Evolutionary conservation across 2,888 invertebrate species (phyloP).

Genomic region (Calameuta idolon): DNA sequence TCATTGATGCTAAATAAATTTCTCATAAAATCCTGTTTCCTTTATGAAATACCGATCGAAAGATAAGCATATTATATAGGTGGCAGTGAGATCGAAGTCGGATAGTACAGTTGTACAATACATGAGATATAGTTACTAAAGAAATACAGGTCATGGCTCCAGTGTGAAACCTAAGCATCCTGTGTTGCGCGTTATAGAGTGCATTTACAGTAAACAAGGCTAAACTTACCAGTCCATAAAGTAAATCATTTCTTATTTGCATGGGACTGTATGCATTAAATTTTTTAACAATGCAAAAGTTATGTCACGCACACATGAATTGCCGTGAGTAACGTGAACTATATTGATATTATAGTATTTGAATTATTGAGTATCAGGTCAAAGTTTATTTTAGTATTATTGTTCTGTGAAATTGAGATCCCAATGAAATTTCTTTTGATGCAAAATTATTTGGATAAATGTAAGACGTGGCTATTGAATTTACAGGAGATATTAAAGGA

Average conservation of each 20-base stretch:
- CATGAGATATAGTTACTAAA: background rate
- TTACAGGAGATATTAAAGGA: conserved; percentile 89
- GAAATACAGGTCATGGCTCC: background rate
- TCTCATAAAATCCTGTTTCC: background rate
- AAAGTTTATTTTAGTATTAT: background rate
- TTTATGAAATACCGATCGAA: background rate
- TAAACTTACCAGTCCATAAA: background rate
- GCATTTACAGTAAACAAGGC: background rate
- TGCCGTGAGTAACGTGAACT: background rate
- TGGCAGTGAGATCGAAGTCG: background rate
- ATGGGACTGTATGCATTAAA: background rate
- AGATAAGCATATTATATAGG: background rate
- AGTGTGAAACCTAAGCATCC: background rate
- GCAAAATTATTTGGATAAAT: background rate
- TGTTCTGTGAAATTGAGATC: no score
- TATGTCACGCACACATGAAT: background rate
- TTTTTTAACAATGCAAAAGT: background rate
- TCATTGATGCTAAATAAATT: background rate
- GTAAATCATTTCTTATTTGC: background rate
- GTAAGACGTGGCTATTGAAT: background rate
- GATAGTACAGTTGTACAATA: background rate
- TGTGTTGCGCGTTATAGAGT: background rate
- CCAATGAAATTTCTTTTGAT: background rate
- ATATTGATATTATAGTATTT: background rate
- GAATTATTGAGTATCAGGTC: background rate